These are phyloP conservation scores for Girardinus metallicus DNA, from an alignment of 2,797 vertebrate genomes.

Conservation along the genomic window DNA sequence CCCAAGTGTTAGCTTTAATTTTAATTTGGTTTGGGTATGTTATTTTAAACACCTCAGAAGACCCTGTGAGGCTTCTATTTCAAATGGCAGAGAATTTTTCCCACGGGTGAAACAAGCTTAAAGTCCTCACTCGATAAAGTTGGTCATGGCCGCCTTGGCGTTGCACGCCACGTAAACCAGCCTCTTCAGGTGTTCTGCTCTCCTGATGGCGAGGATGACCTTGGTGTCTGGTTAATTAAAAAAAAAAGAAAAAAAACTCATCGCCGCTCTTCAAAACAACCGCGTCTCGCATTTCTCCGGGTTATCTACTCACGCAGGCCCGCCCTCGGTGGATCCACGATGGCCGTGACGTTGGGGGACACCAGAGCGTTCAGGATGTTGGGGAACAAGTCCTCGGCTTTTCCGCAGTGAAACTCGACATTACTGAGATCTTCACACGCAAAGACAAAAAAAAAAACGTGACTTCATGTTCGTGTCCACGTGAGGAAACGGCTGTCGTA, in stretches of 20 bases:
- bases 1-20: too few species aligned
- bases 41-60: too few species aligned
- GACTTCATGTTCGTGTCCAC: too few species aligned
- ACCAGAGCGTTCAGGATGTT: conserved; percentile 85
- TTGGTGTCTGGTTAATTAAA: conserved; percentile 86
- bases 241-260: neutral
- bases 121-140: conserved; percentile 94
- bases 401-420: conserved; percentile 92
- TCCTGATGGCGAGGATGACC: conserved; percentile 92
- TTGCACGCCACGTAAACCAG: conserved; percentile 96
- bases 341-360: conserved; percentile 84
- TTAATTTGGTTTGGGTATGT: too few species aligned
- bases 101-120: neutral
- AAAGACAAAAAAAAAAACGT: neutral
- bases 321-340: conserved; percentile 94
- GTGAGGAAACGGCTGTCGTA: conserved; percentile 57
- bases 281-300: neutral
- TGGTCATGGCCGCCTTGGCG: conserved; percentile 93
- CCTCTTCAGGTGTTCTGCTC: conserved; percentile 90
- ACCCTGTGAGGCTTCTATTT: too few species aligned
- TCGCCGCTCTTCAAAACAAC: neutral
- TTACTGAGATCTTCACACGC: conserved; percentile 85
- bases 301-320: conserved; percentile 88
- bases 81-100: neutral
- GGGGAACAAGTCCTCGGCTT: conserved; percentile 93